Evolutionary conservation across 2,888 invertebrate species (phyloP).

Genomic region (Eucriotettix oculatus): DNA sequence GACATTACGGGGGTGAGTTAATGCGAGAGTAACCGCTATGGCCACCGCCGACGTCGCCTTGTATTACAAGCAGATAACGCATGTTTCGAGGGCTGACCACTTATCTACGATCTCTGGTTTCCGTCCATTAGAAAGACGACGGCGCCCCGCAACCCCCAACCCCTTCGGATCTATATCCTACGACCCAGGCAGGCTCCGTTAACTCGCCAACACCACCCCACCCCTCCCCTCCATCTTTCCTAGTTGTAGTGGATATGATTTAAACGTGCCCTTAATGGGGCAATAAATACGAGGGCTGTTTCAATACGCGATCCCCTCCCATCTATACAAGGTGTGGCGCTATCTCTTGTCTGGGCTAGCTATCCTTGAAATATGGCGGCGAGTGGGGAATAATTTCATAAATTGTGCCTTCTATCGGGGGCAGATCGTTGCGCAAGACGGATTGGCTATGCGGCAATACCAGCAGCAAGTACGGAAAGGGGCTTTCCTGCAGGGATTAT

Average conservation of each 20-base stretch:
- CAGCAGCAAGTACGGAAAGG: too few species aligned
- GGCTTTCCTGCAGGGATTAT: not conserved
- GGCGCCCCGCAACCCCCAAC: not conserved
- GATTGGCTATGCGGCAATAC: not conserved
- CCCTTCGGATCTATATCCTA: not conserved
- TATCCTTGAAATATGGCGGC: not conserved
- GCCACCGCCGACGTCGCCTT: too few species aligned
- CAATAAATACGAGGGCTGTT: constrained; percentile 38
- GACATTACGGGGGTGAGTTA: too few species aligned
- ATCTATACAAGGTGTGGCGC: not conserved
- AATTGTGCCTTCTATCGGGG: not conserved
- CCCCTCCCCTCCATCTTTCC: not conserved
- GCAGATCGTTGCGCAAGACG: not conserved
- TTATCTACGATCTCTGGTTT: not conserved
- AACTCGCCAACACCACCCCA: not conserved
- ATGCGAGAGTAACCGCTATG: too few species aligned
- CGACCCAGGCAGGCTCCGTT: not conserved
- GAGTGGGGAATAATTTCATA: not conserved
- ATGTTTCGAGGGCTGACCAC: not conserved
- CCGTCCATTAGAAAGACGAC: not conserved
- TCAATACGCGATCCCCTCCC: constrained; percentile 23
- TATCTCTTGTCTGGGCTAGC: not conserved
- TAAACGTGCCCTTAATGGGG: constrained; percentile 41
- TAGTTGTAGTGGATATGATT: constrained; percentile 27
- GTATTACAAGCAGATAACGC: not conserved